Evolutionary conservation across 2,113 vertebrate genomes (phyloP).

Genomic region (Corythornis cristatus): DNA sequence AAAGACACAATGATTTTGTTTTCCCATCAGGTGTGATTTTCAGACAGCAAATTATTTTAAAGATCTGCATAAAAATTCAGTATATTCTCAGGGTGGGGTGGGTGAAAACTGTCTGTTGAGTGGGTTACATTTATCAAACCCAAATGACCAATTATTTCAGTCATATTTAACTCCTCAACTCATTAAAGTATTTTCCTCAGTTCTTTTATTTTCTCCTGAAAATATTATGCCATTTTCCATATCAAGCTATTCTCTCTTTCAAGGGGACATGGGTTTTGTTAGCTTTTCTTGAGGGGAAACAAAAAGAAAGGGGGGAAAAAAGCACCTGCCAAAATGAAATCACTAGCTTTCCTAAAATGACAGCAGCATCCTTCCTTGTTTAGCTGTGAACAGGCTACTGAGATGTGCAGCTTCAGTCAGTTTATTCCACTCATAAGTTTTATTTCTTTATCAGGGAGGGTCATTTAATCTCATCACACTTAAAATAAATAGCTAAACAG

Average conservation of each 20-base stretch:
- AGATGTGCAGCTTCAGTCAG: not conserved
- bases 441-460: conserved; percentile 4
- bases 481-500: conserved; percentile 24
- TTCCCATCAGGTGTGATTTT: not conserved
- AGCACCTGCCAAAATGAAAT: not conserved
- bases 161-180: not conserved
- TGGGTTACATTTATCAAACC: not conserved
- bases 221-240: not conserved
- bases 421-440: not conserved
- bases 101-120: not conserved
- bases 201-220: conserved; percentile 12
- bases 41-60: not conserved
- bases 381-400: not conserved
- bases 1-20: not conserved
- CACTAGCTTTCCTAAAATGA: not conserved
- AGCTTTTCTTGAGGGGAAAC: conserved; percentile 9
- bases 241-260: not conserved
- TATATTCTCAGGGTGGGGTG: not conserved
- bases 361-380: not conserved
- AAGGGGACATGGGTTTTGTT: not conserved
- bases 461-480: not conserved
- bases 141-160: conserved; percentile 18
- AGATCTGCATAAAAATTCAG: not conserved
- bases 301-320: not conserved
- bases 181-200: not conserved